Base-by-base conservation (phyloP, 2,888 invertebrate genomes). In the Pogonocherus hispidulus region DNA sequence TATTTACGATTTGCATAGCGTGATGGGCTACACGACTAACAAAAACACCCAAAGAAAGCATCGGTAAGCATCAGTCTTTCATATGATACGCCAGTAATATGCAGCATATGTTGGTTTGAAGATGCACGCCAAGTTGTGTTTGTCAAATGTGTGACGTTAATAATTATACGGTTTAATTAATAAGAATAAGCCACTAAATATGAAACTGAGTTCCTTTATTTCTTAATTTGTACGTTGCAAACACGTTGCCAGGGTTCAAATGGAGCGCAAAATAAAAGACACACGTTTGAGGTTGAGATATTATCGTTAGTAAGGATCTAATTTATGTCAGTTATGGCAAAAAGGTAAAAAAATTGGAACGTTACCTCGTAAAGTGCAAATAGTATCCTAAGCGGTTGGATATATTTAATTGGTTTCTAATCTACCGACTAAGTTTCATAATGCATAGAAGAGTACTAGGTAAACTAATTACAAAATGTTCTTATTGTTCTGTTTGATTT, bases 141-240 rank as follows among this genome's bases (percentile, higher is more conserved):
- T 41, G 41, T 41, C 41, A 41, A 41, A 41, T 16, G 41, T 41
- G 41, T 41, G 41, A 41, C 41, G 41, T 41, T 41, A 14, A n/a
- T 41, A 41, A 41, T 41, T 41, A 41, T 5, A 41, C 41, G 41
- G 41, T 41, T n/a, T 41, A 41, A 41, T 41, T 41, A 41, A 41
- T 41, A 41, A 41, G 41, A 41, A 41, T 52, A 14, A 52, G 16
- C 51, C 51, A 27, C 51, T 27, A 52, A 52, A 27, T 27, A 20
- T 49, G 49, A 52, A 52, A 52, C 51, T 4, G 41, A 41, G 41
- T 41, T 41, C 16, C 41, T 41, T 41, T 41, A 41, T 41, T 41
- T 41, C 41, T 41, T 41, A 41, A 41, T 41, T 41, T 41, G 41
- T 41, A 41, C 41, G 41, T 41, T 41, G 14, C 16, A 41, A 8